Evolutionary conservation across 2,888 invertebrate genomes (phyloP), one percentile per base, ranked within the genome.

Genomic region (Dilophus febrilis): DNA sequence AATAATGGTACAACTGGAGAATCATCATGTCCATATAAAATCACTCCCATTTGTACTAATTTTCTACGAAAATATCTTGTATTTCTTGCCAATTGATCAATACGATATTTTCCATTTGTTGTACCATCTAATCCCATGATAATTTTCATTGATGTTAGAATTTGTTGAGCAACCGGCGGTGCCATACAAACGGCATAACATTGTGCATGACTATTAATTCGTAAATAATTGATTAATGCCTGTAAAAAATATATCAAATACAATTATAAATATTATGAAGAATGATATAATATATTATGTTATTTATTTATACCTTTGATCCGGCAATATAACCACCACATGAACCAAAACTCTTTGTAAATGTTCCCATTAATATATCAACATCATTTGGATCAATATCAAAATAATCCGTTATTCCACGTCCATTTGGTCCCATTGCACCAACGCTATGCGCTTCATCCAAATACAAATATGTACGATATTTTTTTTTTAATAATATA

Each of bases 391-490:
- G 80, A 64, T 80, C 68, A 45, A 82, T 74, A 34, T 76, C 76
- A 58, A 81, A 87, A 65, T 85, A 87, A 60, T 97, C 95, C 1
- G 81, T 68, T 22, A 88, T 79, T 12, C 97, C 97, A 46, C 84
- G 71, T 0, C 95, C 97, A 51, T 70, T 68, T 27, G 74, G 68
- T 4, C 97, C 97, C 68, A 94, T 70, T 2, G 97, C 95, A 40
- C 97, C 97, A 44, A 94, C 76, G 54, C 91, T 91, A 66, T 98
- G 98, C 35, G 98, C 98, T 67, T 98, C 98, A 64, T 98, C 98
- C 54, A 98, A 66, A 67, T 94, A 98, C 48, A 98, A 66, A 60
- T 91, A 91, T 18, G 92, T 86, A 58, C 90, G 86, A 64, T 95
- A 94, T 58, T 85, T 90, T 59, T 82, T 83, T 66, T 97, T 97